phyloP scores from a whole-genome alignment of 2,113 vertebrate genomes.

The Oenanthe oenanthe region DNA sequence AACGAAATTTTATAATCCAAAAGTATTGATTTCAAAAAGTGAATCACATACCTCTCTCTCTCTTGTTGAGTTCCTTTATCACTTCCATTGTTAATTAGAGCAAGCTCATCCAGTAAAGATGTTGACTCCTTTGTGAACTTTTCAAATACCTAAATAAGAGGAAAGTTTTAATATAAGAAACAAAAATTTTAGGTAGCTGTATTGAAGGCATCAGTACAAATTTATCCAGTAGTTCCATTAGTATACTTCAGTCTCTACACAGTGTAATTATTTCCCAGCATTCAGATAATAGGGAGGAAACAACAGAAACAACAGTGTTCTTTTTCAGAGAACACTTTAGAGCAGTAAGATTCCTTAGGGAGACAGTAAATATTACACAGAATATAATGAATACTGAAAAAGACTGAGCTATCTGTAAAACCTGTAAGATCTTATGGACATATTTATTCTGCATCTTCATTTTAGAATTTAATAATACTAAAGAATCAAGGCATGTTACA shows the following conservation, averaged over 20 bases:
- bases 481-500: neutral
- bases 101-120: constrained; percentile 92
- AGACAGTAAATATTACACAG: neutral
- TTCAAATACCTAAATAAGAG: constrained; percentile 89
- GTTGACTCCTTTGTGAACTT: constrained; percentile 98
- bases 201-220: neutral
- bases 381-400: neutral
- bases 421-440: neutral
- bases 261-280: neutral
- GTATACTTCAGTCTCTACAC: neutral
- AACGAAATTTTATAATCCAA: neutral
- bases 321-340: neutral
- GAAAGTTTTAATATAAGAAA: neutral
- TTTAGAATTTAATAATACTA: neutral
- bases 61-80: constrained; percentile 89
- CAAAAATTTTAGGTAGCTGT: neutral
- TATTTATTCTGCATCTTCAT: neutral
- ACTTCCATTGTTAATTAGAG: constrained; percentile 91
- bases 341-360: neutral
- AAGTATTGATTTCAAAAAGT: neutral
- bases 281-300: neutral
- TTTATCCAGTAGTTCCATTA: neutral
- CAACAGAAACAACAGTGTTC: neutral
- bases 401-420: neutral
- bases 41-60: constrained; percentile 85